Evolutionary conservation across 2,888 invertebrate species (phyloP).

Genomic region (Platerodrilus igneus): DNA sequence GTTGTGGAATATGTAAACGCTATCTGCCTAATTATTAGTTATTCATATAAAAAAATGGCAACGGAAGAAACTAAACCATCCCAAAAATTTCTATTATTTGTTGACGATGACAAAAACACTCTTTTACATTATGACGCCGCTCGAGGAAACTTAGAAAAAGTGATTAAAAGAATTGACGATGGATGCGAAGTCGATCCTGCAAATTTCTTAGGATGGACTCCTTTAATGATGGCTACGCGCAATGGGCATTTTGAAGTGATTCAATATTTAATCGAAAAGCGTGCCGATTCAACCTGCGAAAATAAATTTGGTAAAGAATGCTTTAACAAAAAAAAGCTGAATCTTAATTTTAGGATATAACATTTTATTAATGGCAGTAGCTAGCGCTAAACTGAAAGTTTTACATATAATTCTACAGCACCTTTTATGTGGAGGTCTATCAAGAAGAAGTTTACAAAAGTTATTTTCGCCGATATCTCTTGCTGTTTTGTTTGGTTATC

Average conservation of each 20-base stretch:
- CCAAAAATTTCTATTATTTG: no score
- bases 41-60: no score
- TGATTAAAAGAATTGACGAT: constrained; percentile 27
- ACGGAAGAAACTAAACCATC: no score
- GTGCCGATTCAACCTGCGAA: constrained; percentile 39
- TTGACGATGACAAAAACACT: constrained; percentile 42
- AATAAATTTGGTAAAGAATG: constrained; percentile 42
- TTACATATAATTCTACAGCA: constrained; percentile 38
- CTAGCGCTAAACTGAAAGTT: constrained; percentile 38
- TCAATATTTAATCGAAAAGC: constrained; percentile 35
- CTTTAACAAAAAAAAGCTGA: not conserved
- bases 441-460: constrained; percentile 39
- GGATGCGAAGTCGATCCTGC: constrained; percentile 36
- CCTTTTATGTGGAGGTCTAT: constrained; percentile 40
- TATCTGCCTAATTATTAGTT: no score
- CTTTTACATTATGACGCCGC: constrained; percentile 39
- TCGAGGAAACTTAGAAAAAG: constrained; percentile 29
- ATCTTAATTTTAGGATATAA: constrained; percentile 35
- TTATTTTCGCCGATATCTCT: constrained; percentile 39
- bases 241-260: constrained; percentile 37
- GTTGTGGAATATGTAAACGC: no score
- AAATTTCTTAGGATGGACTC: constrained; percentile 45
- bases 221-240: constrained; percentile 45
- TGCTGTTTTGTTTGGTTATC: constrained; percentile 37
- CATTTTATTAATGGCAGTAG: constrained; percentile 39